Conservation (phyloP, 64 coral and sea anemone genomes). For the Catalaphyllia jardinei region DNA sequence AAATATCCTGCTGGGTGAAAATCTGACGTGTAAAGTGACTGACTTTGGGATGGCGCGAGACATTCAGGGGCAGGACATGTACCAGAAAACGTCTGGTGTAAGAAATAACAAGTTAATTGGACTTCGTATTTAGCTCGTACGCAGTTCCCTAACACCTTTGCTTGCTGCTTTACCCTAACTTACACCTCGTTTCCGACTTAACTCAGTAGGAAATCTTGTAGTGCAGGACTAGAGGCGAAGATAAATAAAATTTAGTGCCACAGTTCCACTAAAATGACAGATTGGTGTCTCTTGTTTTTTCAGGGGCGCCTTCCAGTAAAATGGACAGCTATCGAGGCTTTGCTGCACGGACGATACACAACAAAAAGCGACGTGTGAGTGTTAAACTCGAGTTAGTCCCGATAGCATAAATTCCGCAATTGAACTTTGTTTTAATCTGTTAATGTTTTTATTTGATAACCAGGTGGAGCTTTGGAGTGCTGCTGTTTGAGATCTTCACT, state of each 20-base stretch:
- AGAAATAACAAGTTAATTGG: background rate
- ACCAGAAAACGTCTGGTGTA: constrained; percentile 24
- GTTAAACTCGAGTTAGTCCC: background rate
- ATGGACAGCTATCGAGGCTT: constrained; percentile 39
- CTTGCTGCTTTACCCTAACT: no score
- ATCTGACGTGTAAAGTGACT: constrained; percentile 57
- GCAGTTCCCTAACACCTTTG: no score
- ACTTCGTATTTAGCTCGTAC: no score
- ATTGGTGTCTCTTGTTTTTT: background rate
- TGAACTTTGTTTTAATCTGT: background rate
- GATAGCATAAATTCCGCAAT: background rate
- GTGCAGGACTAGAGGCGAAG: no score
- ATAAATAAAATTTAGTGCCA: no score
- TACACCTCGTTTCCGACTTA: no score
- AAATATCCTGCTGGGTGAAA: constrained; percentile 42
- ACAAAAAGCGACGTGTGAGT: constrained; percentile 51
- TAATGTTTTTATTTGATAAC: background rate
- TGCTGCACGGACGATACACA: constrained; percentile 1
- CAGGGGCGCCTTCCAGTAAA: constrained; percentile 39
- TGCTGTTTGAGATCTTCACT: constrained; percentile 50
- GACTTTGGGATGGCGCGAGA: constrained; percentile 45
- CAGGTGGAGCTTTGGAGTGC: constrained; percentile 59
- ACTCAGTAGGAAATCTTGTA: no score
- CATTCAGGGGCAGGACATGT: background rate
- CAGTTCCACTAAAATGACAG: no score